Evolutionary conservation across 2,888 invertebrate species (phyloP).

Genomic region (Xestobium rufovillosum): DNA sequence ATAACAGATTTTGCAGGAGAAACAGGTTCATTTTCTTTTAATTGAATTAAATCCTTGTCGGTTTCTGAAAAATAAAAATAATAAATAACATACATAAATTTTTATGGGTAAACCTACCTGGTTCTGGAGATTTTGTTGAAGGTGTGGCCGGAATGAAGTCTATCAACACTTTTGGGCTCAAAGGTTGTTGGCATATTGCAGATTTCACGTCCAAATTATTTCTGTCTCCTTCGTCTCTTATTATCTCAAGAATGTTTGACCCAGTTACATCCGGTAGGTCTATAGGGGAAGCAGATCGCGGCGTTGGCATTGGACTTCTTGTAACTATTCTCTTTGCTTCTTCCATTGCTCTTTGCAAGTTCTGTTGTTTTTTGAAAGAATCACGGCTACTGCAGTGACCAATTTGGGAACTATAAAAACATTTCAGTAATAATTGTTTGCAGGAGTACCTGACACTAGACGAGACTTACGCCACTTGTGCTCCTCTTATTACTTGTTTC

Average conservation of each 20-base stretch:
- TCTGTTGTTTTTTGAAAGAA: conserved; percentile 67
- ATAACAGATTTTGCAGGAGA: too few relatives aligned
- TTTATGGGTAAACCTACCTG: too few relatives aligned
- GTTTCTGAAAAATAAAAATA: too few relatives aligned
- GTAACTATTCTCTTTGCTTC: conserved; percentile 56
- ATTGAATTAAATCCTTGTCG: too few relatives aligned
- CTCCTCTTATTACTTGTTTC: conserved; percentile 59
- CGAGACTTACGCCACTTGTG: conserved; percentile 49
- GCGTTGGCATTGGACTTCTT: conserved; percentile 44
- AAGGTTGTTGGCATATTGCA: too few relatives aligned
- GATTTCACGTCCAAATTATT: too few relatives aligned
- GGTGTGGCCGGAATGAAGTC: too few relatives aligned
- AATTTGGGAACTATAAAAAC: conserved; percentile 60
- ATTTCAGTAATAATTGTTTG: conserved; percentile 1
- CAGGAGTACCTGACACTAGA: background rate
- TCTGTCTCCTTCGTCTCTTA: too few relatives aligned
- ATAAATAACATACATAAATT: too few relatives aligned
- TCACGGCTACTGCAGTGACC: conserved; percentile 65
- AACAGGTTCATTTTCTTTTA: too few relatives aligned
- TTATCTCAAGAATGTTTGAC: conserved; percentile 56
- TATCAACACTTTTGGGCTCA: too few relatives aligned
- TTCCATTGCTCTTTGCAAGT: conserved; percentile 70
- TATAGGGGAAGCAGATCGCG: conserved; percentile 55
- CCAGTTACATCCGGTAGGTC: conserved; percentile 61
- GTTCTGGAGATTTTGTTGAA: too few relatives aligned